Percentiles rank a stretch among this genome's conserved stretches.
Conservation (phyloP, 2,888 invertebrate genomes). For the Phlogophora meticulosa region DNA sequence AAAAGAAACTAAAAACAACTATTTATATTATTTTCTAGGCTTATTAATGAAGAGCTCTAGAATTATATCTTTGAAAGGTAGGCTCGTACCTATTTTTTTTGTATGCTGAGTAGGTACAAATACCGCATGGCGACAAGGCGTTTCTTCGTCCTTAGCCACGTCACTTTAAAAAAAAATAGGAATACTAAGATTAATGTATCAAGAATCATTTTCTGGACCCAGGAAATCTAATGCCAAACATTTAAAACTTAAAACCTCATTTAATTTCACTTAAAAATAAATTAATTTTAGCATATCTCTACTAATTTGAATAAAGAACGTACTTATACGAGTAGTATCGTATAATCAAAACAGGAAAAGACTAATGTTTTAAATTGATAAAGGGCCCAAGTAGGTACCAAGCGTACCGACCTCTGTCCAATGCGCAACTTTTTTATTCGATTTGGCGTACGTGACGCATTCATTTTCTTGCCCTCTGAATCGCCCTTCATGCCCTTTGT, state of each 20-base stretch:
- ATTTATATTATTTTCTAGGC: background rate
- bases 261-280: too few species aligned
- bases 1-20: background rate
- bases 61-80: background rate
- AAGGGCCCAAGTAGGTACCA: background rate
- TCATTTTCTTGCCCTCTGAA: constrained; percentile 28
- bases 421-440: constrained; percentile 34
- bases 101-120: background rate
- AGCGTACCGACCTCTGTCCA: background rate
- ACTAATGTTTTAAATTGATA: background rate
- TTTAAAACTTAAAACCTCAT: background rate
- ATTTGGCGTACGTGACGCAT: constrained; percentile 42
- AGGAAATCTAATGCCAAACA: too few species aligned
- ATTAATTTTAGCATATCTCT: too few species aligned
- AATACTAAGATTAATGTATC: too few species aligned
- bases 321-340: too few species aligned
- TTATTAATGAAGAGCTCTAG: too few species aligned
- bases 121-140: constrained; percentile 16
- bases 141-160: background rate
- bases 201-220: background rate
- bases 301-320: too few species aligned
- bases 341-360: background rate
- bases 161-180: too few species aligned
- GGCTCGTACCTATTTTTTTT: background rate
- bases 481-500: constrained; percentile 27